These are phyloP conservation scores for Diceros bicornis DNA, from an alignment of 2,797 vertebrate species.

Conservation along the genomic window DNA sequence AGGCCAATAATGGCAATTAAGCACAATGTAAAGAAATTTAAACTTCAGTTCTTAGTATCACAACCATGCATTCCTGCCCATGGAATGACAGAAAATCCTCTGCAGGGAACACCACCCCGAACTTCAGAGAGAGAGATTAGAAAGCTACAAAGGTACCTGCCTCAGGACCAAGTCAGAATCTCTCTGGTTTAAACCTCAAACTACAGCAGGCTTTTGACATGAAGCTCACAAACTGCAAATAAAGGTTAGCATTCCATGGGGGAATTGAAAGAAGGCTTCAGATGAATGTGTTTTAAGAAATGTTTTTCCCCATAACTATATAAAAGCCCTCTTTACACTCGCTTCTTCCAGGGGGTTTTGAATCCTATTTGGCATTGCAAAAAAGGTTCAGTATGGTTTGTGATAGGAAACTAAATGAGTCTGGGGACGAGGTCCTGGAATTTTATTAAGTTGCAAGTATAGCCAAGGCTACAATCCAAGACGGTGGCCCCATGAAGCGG, in stretches of 20 bases:
- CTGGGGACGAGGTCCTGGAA: conserved; percentile 2
- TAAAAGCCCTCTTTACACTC: conserved; percentile 76
- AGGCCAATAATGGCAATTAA: conserved; percentile 84
- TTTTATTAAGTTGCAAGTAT: conserved; percentile 8
- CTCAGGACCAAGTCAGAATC: conserved; percentile 84
- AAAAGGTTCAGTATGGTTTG: conserved; percentile 77
- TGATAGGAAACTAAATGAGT: conserved; percentile 81
- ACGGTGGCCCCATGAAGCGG: not conserved
- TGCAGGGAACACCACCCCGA: conserved; percentile 80
- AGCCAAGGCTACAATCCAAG: not conserved
- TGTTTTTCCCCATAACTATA: not conserved
- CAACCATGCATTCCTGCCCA: conserved; percentile 75
- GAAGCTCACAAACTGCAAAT: conserved; percentile 86
- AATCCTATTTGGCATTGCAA: conserved; percentile 72
- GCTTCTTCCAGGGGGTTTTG: conserved; percentile 72
- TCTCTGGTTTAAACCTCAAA: conserved; percentile 87
- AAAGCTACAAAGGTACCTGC: conserved; percentile 86
- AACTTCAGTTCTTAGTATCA: conserved; percentile 76
- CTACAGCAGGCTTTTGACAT: conserved; percentile 83
- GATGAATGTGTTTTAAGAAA: conserved; percentile 81
- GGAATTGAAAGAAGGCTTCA: conserved; percentile 80
- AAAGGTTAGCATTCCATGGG: conserved; percentile 82
- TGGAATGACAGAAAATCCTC: conserved; percentile 81
- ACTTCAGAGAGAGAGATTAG: conserved; percentile 85
- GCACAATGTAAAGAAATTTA: conserved; percentile 83